These are phyloP conservation scores for Morone chrysops DNA, from an alignment of 2,113 vertebrate genomes.

Conservation along the genomic window DNA sequence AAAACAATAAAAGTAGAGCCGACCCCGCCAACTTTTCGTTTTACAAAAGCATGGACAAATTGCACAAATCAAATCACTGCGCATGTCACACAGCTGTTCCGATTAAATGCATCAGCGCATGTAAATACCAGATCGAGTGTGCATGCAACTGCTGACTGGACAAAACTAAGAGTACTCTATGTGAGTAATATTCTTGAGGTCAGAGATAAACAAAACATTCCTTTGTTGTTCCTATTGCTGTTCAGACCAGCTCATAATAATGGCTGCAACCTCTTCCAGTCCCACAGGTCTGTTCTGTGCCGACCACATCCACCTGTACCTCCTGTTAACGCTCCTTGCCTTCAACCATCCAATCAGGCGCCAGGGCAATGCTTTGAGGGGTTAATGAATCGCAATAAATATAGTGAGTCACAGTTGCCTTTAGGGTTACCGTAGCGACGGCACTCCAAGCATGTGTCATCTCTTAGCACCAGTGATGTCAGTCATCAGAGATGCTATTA, in stretches of 20 bases:
- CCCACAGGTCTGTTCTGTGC: neutral
- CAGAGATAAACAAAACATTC: conserved; percentile 14
- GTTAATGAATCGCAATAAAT: conserved; percentile 50
- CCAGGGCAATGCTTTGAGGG: conserved; percentile 3
- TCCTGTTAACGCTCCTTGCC: neutral
- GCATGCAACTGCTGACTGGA: neutral
- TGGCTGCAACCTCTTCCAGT: neutral
- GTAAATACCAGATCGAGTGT: too few relatives aligned
- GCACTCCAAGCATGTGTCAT: conserved; percentile 45
- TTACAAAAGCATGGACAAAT: too few relatives aligned
- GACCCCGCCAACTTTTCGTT: too few relatives aligned
- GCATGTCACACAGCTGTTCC: too few relatives aligned
- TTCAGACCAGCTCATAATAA: neutral
- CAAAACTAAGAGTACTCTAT: neutral
- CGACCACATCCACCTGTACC: conserved; percentile 13
- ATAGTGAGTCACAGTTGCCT: conserved; percentile 37
- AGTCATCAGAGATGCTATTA: conserved; percentile 44
- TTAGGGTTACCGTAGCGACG: conserved; percentile 35
- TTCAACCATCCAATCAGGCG: conserved; percentile 23
- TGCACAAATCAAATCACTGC: too few relatives aligned
- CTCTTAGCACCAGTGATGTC: conserved; percentile 43
- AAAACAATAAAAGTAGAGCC: too few relatives aligned
- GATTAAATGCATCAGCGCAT: neutral
- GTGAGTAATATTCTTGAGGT: neutral
- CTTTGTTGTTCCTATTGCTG: neutral